Evolutionary conservation across 2,888 invertebrate genomes (phyloP).

Genomic region (Euclidia mi): DNA sequence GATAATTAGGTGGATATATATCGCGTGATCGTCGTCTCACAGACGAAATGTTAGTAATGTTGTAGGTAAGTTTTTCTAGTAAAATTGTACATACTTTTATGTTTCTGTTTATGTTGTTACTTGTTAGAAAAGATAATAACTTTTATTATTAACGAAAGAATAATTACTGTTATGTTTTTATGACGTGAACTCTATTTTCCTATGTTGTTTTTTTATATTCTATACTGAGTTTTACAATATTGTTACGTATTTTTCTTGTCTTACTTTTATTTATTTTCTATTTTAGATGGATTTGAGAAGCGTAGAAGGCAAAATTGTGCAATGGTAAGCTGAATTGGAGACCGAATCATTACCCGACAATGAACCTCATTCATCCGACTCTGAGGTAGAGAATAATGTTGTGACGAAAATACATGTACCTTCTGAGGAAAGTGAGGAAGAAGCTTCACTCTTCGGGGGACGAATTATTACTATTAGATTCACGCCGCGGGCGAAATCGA

Average conservation of each 20-base stretch:
- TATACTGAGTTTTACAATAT: conserved; percentile 1
- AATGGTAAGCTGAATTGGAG: conserved; percentile 10
- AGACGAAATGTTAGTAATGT: conserved; percentile 10
- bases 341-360: conserved; percentile 7
- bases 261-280: neutral
- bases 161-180: conserved; percentile 1
- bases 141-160: conserved; percentile 2
- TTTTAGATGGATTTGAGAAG: conserved; percentile 16
- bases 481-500: conserved; percentile 13
- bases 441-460: conserved; percentile 12
- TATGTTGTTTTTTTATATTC: neutral
- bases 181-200: conserved; percentile 2
- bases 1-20: conserved; percentile 2
- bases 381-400: conserved; percentile 6
- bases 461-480: conserved; percentile 1
- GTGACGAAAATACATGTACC: conserved; percentile 5
- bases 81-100: conserved; percentile 13
- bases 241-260: neutral
- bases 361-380: conserved; percentile 8
- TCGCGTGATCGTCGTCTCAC: conserved; percentile 10
- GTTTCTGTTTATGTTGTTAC: conserved; percentile 1
- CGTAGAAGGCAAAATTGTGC: conserved; percentile 7
- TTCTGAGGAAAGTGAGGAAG: conserved; percentile 9
- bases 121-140: neutral
- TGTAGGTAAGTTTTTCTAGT: conserved; percentile 6